Percentiles rank a stretch among this genome's conserved stretches.
These are phyloP conservation scores for Anabacerthia variegaticeps DNA, from an alignment of 2,797 vertebrate species.

Conservation along the genomic window DNA sequence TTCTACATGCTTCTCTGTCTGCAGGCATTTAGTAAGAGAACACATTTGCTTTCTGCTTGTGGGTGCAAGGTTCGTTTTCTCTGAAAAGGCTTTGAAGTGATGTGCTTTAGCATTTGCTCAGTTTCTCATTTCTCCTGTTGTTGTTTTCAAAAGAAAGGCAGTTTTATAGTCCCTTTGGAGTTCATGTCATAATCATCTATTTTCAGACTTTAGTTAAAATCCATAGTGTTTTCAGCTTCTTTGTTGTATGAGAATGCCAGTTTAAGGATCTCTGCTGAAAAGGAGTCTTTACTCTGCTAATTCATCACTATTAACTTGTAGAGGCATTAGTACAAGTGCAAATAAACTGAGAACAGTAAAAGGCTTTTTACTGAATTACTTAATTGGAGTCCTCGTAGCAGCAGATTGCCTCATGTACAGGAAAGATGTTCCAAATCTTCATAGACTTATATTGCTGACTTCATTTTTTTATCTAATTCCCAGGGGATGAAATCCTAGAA, in stretches of 20 bases:
- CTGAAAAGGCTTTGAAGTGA: neutral
- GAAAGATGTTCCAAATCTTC: neutral
- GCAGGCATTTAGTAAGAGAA: neutral
- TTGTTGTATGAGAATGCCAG: neutral
- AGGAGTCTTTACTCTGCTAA: neutral
- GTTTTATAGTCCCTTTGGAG: neutral
- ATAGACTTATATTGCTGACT: neutral
- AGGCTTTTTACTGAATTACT: neutral
- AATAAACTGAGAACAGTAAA: slow-evolving; percentile 8
- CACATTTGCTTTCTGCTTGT: neutral
- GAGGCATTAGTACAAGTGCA: neutral
- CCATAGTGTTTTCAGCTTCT: neutral
- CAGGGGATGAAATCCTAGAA: slow-evolving; percentile 94
- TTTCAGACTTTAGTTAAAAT: slow-evolving; percentile 15
- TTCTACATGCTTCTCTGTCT: neutral
- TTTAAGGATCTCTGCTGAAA: neutral
- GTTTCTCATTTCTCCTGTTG: neutral
- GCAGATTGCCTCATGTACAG: neutral
- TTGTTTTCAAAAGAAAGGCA: neutral
- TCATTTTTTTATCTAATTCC: slow-evolving; percentile 50
- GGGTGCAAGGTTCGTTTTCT: neutral
- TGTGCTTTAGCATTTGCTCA: neutral
- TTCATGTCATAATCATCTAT: neutral
- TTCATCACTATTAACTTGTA: neutral
- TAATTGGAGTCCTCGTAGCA: neutral